phyloP scores from a whole-genome alignment of 2,888 invertebrate genomes.

The Mycalesis mineus region DNA sequence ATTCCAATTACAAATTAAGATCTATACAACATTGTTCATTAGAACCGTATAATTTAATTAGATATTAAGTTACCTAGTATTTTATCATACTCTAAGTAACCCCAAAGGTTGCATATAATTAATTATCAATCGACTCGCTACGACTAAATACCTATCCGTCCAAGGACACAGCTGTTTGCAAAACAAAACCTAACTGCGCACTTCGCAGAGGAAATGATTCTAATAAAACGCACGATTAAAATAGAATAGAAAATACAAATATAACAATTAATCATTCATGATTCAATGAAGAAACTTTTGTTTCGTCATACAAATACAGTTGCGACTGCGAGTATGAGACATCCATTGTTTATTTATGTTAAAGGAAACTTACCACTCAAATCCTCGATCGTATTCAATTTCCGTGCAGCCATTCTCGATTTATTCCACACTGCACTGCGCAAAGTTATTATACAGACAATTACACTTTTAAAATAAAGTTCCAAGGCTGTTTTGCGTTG shows the following conservation, averaged over 20 bases:
- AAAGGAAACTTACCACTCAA: constrained; percentile 63
- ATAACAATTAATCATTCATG: constrained; percentile 33
- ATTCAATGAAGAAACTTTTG: constrained; percentile 41
- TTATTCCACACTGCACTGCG: constrained; percentile 22
- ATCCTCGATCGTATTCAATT: constrained; percentile 72
- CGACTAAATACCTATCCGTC: constrained; percentile 32
- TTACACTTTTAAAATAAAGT: constrained; percentile 35
- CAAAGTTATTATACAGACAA: background rate
- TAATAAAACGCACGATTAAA: constrained; percentile 16
- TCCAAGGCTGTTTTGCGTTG: constrained; percentile 33
- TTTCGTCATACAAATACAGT: constrained; percentile 49
- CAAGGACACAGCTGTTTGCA: constrained; percentile 39
- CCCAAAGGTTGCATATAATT: constrained; percentile 37
- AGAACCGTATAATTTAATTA: background rate
- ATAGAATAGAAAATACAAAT: constrained; percentile 26
- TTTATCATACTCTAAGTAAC: constrained; percentile 33
- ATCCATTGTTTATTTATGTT: constrained; percentile 56
- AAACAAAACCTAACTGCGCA: constrained; percentile 38
- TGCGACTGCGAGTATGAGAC: constrained; percentile 30
- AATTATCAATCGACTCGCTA: constrained; percentile 24
- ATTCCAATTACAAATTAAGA: background rate
- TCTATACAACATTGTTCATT: background rate
- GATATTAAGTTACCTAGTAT: background rate
- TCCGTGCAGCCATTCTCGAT: constrained; percentile 63
- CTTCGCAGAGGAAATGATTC: constrained; percentile 26